Conservation (phyloP, 2,113 vertebrate species). For the Antechinus flavipes region DNA sequence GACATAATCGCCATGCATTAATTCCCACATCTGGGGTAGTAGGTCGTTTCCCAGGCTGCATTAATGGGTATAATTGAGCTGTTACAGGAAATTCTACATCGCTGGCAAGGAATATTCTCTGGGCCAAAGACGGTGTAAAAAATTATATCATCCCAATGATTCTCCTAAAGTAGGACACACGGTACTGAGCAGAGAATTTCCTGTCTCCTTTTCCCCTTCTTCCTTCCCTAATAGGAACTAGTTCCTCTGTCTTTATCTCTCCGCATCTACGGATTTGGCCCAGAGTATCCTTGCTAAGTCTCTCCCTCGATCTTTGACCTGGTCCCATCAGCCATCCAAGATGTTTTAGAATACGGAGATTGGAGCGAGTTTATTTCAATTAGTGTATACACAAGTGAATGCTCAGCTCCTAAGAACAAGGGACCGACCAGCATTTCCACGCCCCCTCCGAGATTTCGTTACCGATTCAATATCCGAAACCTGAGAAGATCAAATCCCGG, state of each 20-base stretch:
- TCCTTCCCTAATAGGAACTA: not conserved
- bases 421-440: not conserved
- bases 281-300: not conserved
- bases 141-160: not conserved
- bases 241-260: not conserved
- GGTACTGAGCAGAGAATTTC: not conserved
- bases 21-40: not conserved
- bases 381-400: not conserved
- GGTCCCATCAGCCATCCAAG: not conserved
- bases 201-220: not conserved
- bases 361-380: not conserved
- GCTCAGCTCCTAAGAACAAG: not conserved
- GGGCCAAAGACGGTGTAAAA: not conserved
- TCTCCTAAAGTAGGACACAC: not conserved
- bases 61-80: not conserved
- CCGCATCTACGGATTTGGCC: not conserved
- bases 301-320: not conserved
- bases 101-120: not conserved
- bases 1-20: not conserved
- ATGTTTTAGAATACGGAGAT: not conserved
- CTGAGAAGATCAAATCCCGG: not conserved
- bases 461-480: not conserved
- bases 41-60: not conserved
- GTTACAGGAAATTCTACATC: not conserved
- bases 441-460: not conserved